phyloP scores from a whole-genome alignment of 1,140 invertebrate species.

The Pantala flavescens region DNA sequence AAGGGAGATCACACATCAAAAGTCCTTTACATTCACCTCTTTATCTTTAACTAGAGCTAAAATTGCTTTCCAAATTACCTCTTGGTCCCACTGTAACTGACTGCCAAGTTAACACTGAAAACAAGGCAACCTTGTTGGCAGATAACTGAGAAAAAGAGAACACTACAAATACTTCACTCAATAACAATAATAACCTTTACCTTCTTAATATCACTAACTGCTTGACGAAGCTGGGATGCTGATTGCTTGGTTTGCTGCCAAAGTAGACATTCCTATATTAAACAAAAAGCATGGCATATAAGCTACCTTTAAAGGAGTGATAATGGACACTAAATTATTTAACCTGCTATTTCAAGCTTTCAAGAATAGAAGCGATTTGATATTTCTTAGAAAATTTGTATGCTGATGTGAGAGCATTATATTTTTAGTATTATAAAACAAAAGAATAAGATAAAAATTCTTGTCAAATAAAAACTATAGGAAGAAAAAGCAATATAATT shows the following conservation, averaged over 20 bases:
- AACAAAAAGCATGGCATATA: not conserved
- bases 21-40: not conserved
- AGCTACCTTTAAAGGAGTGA: no score
- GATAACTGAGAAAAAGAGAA: constrained; percentile 10
- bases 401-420: no score
- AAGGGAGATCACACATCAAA: not conserved
- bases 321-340: no score
- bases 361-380: no score
- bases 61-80: not conserved
- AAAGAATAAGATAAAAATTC: no score
- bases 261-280: not conserved
- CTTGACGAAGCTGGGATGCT: not conserved
- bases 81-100: constrained; percentile 3
- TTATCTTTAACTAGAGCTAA: not conserved
- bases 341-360: no score
- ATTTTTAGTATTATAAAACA: no score
- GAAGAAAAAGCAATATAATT: no score
- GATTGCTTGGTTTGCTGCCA: not conserved
- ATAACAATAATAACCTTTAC: not conserved
- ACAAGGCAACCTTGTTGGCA: not conserved
- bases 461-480: no score
- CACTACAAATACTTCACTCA: not conserved
- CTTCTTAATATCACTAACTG: constrained; percentile 1
- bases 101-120: not conserved
- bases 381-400: no score